These are phyloP conservation scores for Sarcophaga variegata DNA, from an alignment of 2,888 invertebrate genomes.

Conservation along the genomic window DNA sequence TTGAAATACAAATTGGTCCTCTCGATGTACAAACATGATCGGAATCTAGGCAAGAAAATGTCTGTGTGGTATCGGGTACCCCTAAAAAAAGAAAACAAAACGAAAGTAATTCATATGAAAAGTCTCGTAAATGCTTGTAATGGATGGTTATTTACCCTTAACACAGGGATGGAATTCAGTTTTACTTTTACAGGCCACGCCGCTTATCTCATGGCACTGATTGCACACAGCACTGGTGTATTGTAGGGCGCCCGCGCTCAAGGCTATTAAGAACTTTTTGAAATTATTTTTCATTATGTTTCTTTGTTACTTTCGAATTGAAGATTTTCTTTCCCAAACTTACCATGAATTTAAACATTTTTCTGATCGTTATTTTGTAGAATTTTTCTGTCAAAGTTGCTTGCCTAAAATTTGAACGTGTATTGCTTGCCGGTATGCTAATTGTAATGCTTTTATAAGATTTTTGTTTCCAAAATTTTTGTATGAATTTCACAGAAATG, in stretches of 20 bases:
- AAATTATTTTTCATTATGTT: not conserved
- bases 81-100: conserved; percentile 59
- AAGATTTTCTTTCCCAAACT: not conserved
- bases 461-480: not conserved
- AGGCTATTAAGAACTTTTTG: conserved; percentile 39
- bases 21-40: conserved; percentile 72
- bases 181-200: conserved; percentile 72
- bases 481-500: conserved; percentile 14
- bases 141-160: conserved; percentile 71
- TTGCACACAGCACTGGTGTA: conserved; percentile 72
- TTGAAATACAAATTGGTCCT: conserved; percentile 66
- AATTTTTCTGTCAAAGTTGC: not conserved
- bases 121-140: not conserved
- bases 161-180: conserved; percentile 72
- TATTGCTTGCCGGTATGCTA: conserved; percentile 9
- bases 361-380: not conserved
- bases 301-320: not conserved
- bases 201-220: conserved; percentile 68
- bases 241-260: conserved; percentile 19
- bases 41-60: conserved; percentile 67
- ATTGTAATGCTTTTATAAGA: conserved; percentile 41
- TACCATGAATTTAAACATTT: conserved; percentile 49
- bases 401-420: conserved; percentile 2
- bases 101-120: not conserved
- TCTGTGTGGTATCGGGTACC: conserved; percentile 22